These are phyloP conservation scores for Lysiphlebus fabarum DNA, from an alignment of 1,140 invertebrate genomes.

Conservation along the genomic window DNA sequence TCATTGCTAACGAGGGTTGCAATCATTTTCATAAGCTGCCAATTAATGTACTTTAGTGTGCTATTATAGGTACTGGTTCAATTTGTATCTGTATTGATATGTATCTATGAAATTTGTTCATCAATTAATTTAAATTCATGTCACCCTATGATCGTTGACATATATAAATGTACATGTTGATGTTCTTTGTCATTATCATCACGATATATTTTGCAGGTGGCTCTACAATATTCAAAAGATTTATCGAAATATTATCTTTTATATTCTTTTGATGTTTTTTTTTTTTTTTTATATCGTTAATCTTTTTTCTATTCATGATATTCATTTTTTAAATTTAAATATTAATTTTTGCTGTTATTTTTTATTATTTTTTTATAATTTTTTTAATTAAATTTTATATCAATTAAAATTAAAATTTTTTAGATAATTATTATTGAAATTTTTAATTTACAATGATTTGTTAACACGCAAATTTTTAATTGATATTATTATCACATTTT, in stretches of 20 bases:
- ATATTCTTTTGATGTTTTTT: not conserved
- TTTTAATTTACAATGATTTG: not conserved
- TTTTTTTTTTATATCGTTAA: no score
- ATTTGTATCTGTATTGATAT: no score
- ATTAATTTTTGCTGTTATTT: no score
- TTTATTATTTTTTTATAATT: no score
- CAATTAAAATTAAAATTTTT: no score
- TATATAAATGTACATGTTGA: no score
- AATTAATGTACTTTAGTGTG: slow-evolving; percentile 48
- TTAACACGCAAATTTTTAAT: slow-evolving; percentile 9
- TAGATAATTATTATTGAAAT: no score
- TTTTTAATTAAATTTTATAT: no score
- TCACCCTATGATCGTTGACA: slow-evolving; percentile 16
- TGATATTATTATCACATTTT: slow-evolving; percentile 12
- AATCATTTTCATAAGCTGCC: slow-evolving; percentile 48
- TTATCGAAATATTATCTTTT: not conserved
- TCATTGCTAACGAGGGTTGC: slow-evolving; percentile 45
- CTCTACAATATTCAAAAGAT: not conserved
- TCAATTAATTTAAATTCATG: slow-evolving; percentile 51
- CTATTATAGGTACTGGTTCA: slow-evolving; percentile 27
- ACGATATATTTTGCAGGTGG: slow-evolving; percentile 6
- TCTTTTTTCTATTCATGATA: no score
- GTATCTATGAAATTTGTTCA: slow-evolving; percentile 33
- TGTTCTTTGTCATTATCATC: slow-evolving; percentile 6
- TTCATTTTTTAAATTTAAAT: no score